Evolutionary conservation across 2,888 invertebrate genomes (phyloP), one percentile per base, ranked within the genome.

Genomic region (Lasioglossum leucozonium): DNA sequence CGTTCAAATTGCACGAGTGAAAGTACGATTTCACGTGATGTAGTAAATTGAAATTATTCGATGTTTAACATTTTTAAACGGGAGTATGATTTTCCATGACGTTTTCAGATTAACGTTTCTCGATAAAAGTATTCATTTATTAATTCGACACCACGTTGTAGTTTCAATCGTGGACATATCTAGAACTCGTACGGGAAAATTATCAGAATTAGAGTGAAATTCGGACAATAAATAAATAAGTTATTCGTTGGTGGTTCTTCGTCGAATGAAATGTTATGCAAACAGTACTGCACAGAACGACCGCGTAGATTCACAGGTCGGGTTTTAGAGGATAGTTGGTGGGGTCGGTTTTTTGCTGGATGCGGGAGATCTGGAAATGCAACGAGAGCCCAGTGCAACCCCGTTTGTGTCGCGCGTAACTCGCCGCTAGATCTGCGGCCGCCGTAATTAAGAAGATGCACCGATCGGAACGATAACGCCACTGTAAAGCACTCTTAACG

Each of bases 251-350:
- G 55, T 11, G n/a, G n/a, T 55, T 55, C n/a, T n/a, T 55, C n/a
- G 1, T n/a, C 11, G 11, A n/a, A 55, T 10, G n/a, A 55, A n/a
- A 55, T 55, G 1, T n/a, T 55, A 55, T 55, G 22, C 55, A n/a
- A 55, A 55, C 55, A 4, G 11, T 55, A 55, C 55, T n/a, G n/a
- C n/a, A 11, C 55, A n/a, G 55, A 84, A 69, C 79, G 58, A 90
- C 78, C 84, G 87, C 81, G 84, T 69, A 83, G 87, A 90, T 89
- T 87, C 87, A 81, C 84, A 37, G 77, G 77, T 34, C 58, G 30
- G 37, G 47, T 42, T 22, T 65, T 44, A 71, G 51, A 10, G 71
- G 72, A 73, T 79, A 40, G 69, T 4, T 26, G 67, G 37, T n/a
- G 5, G 71, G 71, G 47, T 58, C 26, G 18, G 34, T 37, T 75